Base-by-base conservation (phyloP, 2,888 invertebrate species). In the Trypoxylon attenuatum region DNA sequence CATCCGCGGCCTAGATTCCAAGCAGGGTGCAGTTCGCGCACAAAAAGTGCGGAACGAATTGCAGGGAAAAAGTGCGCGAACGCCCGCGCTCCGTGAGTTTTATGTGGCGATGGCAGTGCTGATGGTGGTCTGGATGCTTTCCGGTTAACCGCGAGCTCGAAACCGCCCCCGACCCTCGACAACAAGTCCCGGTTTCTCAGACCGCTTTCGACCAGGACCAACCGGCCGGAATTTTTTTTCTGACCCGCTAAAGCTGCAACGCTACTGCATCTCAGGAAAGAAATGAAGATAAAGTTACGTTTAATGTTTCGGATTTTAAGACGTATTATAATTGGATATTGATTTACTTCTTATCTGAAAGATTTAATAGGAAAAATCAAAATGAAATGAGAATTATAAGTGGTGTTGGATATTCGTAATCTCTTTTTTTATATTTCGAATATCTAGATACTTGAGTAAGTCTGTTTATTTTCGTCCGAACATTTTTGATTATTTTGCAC, bases 111-210 rank as follows among this genome's bases (percentile, higher is more conserved):
- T n/a, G n/a, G n/a, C n/a, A n/a, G n/a, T n/a, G n/a, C n/a, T n/a
- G n/a, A n/a, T 58, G 58, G 66, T 59, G 57, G 66, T 64, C 33
- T 33, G 61, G 71, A 52, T 64, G 62, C 64, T 78, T 79, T 69
- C 68, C 70, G 76, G 79, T 76, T 73, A 79, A 80, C 79, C 79
- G 72, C 80, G 64, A 69, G 63, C 69, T 72, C 69, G 79, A 72
- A 79, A 74, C 70, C 68, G 39, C 60, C 65, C 51, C 46, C 39
- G 47, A 56, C 43, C 63, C 59, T 53, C 42, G 45, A 65, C 73
- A 68, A 71, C 73, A 54, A 69, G 73, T 65, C 60, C 59, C 60
- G 50, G 55, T 66, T 66, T 46, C 69, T 66, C 70, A 67, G 63
- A 69, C 64, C 71, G 60, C 67, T 72, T 70, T 67, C 64, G 55